Conservation (phyloP, 2,888 invertebrate species). For the Heliconius cydno region DNA sequence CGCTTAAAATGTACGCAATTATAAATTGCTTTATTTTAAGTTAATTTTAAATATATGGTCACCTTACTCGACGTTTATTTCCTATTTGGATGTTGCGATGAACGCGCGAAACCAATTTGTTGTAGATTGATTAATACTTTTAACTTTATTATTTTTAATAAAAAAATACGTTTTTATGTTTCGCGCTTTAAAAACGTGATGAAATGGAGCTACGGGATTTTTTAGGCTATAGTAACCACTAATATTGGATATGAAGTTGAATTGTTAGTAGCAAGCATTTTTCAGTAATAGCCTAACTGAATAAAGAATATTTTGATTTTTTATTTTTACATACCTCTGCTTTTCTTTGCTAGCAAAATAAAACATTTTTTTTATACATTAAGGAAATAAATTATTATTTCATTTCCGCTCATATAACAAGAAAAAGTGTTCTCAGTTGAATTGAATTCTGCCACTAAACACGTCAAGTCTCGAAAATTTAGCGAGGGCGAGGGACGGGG, state of each 20-base stretch:
- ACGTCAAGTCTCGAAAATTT: neutral
- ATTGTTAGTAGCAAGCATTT: neutral
- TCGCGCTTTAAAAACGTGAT: neutral
- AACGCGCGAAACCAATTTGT: slow-evolving; percentile 36
- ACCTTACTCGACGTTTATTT: slow-evolving; percentile 24
- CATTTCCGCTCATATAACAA: no score
- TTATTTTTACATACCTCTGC: neutral
- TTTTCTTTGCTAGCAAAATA: neutral
- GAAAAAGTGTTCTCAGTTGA: no score
- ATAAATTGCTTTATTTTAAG: neutral
- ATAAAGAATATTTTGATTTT: no score
- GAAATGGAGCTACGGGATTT: neutral
- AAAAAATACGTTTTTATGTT: slow-evolving; percentile 16
- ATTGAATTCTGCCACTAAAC: no score
- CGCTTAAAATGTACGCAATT: neutral
- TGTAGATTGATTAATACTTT: slow-evolving; percentile 31
- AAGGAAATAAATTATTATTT: no score
- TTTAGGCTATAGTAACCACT: neutral
- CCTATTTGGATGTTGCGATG: slow-evolving; percentile 28
- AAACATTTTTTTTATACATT: no score
- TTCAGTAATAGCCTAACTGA: no score
- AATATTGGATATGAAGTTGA: slow-evolving; percentile 1
- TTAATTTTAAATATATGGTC: slow-evolving; percentile 1
- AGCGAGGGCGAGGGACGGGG: neutral
- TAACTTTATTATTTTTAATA: slow-evolving; percentile 21